These are phyloP conservation scores for Callorhinus ursinus DNA, from an alignment of 2,113 vertebrate genomes.

Conservation along the genomic window DNA sequence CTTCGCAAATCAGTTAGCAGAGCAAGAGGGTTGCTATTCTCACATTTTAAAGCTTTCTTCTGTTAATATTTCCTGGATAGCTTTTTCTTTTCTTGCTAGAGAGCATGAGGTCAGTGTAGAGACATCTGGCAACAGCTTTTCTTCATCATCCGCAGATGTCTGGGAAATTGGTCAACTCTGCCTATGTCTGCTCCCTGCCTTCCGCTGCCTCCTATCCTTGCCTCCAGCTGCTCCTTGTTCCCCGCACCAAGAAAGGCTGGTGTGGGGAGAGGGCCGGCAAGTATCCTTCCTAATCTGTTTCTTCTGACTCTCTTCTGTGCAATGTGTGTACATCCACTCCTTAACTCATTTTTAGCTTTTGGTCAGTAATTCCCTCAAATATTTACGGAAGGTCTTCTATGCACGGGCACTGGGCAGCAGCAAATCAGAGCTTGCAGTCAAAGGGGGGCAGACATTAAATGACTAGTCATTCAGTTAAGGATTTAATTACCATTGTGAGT, in stretches of 20 bases:
- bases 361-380: conserved; percentile 64
- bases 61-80: background rate
- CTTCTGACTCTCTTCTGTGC: background rate
- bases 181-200: background rate
- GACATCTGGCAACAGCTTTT: background rate
- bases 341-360: conserved; percentile 61
- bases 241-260: background rate
- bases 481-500: background rate
- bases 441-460: background rate
- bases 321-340: background rate
- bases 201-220: background rate
- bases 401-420: background rate
- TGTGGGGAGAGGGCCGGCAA: background rate
- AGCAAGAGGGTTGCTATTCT: background rate
- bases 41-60: conserved; percentile 10
- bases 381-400: conserved; percentile 36
- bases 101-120: background rate
- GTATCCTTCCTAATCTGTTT: conserved; percentile 11
- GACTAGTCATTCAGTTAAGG: background rate
- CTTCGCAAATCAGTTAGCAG: conserved; percentile 46
- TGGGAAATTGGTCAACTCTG: background rate
- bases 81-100: conserved; percentile 14
- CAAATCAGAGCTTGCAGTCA: background rate
- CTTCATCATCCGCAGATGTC: background rate
- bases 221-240: background rate